These are phyloP conservation scores for Psilopogon haemacephalus DNA, from an alignment of 2,113 vertebrate species.

Conservation along the genomic window DNA sequence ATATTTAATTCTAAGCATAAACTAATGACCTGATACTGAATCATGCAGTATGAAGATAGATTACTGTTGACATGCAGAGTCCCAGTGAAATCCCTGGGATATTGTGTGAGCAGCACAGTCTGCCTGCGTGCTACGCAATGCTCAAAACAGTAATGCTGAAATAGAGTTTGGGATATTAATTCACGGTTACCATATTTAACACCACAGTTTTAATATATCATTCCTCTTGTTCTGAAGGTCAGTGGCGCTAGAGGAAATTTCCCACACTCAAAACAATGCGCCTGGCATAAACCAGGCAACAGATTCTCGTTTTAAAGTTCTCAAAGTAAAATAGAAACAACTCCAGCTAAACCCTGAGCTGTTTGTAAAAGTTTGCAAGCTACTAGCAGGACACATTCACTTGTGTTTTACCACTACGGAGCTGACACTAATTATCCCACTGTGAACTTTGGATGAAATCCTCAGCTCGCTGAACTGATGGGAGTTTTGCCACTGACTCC, in stretches of 20 bases:
- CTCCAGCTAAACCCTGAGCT: not conserved
- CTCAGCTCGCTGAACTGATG: not conserved
- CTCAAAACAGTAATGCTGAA: not conserved
- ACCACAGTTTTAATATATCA: not conserved
- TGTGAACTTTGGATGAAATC: conserved; percentile 40
- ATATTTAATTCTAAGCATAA: conserved; percentile 60
- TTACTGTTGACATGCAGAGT: conserved; percentile 59
- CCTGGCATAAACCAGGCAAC: not conserved
- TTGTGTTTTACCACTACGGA: not conserved
- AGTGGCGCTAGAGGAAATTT: not conserved
- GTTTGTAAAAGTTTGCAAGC: not conserved
- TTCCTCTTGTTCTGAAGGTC: conserved; percentile 37
- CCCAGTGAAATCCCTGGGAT: conserved; percentile 52
- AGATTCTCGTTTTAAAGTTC: not conserved
- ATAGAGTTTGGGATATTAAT: not conserved
- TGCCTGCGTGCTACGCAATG: not conserved
- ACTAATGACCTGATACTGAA: conserved; percentile 62
- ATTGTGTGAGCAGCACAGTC: conserved; percentile 16
- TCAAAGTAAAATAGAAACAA: not conserved
- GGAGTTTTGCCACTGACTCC: conserved; percentile 22
- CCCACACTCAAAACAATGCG: not conserved
- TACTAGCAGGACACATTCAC: not conserved
- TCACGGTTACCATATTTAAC: conserved; percentile 21
- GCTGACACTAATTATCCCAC: conserved; percentile 25
- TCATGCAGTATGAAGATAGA: conserved; percentile 53